Conservation (phyloP, 1,140 invertebrate species). For the Zaprionus nigranus region DNA sequence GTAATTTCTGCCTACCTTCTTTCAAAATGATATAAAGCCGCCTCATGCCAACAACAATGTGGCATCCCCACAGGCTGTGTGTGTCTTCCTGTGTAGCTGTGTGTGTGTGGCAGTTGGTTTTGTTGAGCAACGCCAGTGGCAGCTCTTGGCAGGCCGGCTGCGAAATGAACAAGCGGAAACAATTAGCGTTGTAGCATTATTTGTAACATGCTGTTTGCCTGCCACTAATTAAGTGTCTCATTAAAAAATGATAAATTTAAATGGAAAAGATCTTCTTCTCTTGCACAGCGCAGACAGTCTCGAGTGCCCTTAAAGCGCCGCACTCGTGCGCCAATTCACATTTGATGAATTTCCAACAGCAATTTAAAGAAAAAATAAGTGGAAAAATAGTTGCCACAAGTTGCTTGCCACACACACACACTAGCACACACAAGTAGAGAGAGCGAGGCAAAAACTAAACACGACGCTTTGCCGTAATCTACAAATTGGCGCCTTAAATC, state of each 20-base stretch:
- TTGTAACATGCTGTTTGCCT: conserved; percentile 70
- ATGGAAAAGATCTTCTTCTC: conserved; percentile 70
- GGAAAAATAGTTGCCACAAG: conserved; percentile 28
- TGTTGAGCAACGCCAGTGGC: conserved; percentile 1
- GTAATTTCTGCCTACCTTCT: conserved; percentile 64
- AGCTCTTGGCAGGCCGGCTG: conserved; percentile 19
- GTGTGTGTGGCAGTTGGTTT: conserved; percentile 10
- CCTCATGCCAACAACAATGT: conserved; percentile 36
- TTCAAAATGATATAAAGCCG: conserved; percentile 50
- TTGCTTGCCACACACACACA: background rate
- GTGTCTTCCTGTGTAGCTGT: conserved; percentile 21
- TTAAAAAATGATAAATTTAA: conserved; percentile 84
- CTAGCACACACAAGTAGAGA: background rate
- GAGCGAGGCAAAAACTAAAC: conserved; percentile 18
- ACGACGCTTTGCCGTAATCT: conserved; percentile 51
- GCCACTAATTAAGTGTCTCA: conserved; percentile 80
- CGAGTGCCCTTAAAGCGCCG: conserved; percentile 59
- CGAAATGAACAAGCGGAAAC: conserved; percentile 80
- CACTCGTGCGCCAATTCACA: conserved; percentile 25
- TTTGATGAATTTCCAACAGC: conserved; percentile 36
- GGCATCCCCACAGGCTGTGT: conserved; percentile 22
- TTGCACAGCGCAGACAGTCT: conserved; percentile 52
- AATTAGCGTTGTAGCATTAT: conserved; percentile 80
- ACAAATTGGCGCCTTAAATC: conserved; percentile 68
- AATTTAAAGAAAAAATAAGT: conserved; percentile 57